Evolutionary conservation across 2,113 vertebrate genomes (phyloP).

Genomic region (Sander lucioperca): DNA sequence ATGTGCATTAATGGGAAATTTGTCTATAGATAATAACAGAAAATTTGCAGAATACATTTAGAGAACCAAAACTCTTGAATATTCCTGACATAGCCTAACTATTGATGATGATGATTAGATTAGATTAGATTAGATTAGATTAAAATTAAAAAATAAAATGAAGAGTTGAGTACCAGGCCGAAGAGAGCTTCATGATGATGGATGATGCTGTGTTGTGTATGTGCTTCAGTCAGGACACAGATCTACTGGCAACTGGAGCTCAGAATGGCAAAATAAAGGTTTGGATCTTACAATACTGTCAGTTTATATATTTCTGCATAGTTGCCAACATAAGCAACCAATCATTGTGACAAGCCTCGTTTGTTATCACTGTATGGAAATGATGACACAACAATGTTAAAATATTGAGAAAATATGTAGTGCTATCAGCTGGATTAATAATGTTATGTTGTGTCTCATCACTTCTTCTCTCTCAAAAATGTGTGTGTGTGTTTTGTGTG

Average conservation of each 20-base stretch:
- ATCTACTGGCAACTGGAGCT: conserved; percentile 95
- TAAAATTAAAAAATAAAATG: not conserved
- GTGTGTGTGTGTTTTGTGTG: too few species aligned
- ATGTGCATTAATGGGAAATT: not conserved
- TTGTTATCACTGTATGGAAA: not conserved
- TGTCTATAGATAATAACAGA: not conserved
- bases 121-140: too few species aligned
- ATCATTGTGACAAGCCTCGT: not conserved
- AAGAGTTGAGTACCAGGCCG: conserved; percentile 90
- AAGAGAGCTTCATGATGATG: conserved; percentile 99
- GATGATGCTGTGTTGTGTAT: conserved; percentile 97
- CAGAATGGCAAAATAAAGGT: conserved; percentile 99
- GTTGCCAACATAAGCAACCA: not conserved
- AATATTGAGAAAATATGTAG: not conserved
- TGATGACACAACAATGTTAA: not conserved
- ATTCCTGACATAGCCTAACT: not conserved
- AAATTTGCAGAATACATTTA: not conserved
- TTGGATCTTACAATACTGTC: not conserved
- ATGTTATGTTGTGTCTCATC: not conserved
- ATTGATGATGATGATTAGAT: not conserved
- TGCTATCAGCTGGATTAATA: not conserved
- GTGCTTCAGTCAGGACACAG: conserved; percentile 95
- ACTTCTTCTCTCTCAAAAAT: not conserved
- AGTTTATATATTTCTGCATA: not conserved
- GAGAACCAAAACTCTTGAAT: too few species aligned